phyloP scores from a whole-genome alignment of 2,888 invertebrate genomes.

The Artemia sp. region DNA sequence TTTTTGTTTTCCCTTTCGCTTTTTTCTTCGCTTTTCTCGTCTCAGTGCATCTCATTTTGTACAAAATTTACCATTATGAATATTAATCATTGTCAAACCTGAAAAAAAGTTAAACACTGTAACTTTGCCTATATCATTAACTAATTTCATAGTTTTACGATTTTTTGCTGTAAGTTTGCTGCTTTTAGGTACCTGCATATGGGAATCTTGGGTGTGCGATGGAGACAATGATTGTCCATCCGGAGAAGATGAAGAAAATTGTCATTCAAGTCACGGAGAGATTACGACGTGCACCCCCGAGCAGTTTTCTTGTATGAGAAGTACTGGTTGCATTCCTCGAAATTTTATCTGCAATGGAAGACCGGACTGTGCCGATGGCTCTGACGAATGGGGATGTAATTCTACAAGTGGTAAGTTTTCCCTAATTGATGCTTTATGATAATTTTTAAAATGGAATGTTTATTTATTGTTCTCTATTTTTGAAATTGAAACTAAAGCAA shows the following conservation, averaged over 20 bases:
- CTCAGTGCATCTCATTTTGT: no score
- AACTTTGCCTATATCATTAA: background rate
- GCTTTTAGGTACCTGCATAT: slow-evolving; percentile 40
- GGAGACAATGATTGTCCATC: slow-evolving; percentile 40
- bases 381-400: slow-evolving; percentile 38
- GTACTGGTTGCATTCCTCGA: slow-evolving; percentile 43
- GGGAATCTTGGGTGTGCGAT: slow-evolving; percentile 45
- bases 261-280: slow-evolving; percentile 28
- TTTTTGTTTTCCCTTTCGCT: no score
- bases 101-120: background rate
- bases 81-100: no score
- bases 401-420: slow-evolving; percentile 17
- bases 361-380: slow-evolving; percentile 41
- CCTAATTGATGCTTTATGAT: no score
- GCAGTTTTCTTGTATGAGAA: slow-evolving; percentile 43
- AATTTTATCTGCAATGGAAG: slow-evolving; percentile 38
- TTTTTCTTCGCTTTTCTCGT: no score
- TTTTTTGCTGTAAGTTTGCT: slow-evolving; percentile 25
- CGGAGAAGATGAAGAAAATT: slow-evolving; percentile 46
- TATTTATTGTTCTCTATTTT: no score
- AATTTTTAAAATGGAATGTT: no score
- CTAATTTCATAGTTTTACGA: slow-evolving; percentile 22
- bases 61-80: background rate
- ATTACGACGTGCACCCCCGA: slow-evolving; percentile 27
- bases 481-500: no score